Base-by-base conservation (phyloP, 2,888 invertebrate species). In the Archips xylosteana region DNA sequence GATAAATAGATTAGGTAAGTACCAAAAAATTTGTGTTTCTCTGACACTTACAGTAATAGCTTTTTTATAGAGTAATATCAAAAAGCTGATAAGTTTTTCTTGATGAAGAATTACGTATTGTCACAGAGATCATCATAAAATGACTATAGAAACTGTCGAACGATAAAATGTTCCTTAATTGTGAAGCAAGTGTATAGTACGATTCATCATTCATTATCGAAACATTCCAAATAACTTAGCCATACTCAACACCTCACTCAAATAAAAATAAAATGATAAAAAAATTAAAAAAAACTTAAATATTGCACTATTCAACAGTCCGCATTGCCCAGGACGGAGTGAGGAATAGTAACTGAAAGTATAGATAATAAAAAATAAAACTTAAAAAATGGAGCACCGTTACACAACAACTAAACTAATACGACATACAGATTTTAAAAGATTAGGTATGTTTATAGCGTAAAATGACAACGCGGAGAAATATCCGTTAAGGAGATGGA, bases 311-410 rank as follows among this genome's bases (percentile, higher is more conserved):
- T 92, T 93, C 93, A 88, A 90, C 92, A 91, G 80, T 93, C 92
- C 94, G 94, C 89, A 94, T 94, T 94, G 94, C 94, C 94, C 94
- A 89, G 74, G 86, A 89, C 94, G 92, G 87, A 93, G 87, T 87
- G 92, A 90, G 81, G 92, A 91, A 94, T 90, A 85, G 88, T 84
- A 83, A 60, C 70, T 70, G 71, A 80, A 77, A 73, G 66, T 71
- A 68, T 54, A 75, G 61, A 34, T 54, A 73, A 71, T 57, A 32
- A 12, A 12, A 57, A 10, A 32, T 51, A 70, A 75, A 45, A 45
- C 2, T 54, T 54, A 77, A 80, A 85, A 84, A 88, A 87, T 87
- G 87, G 90, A 92, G 90, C 91, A 87, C 87, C 76, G 69, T 34
- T 76, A 76, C 67, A 76, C 68, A 76, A 72, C 79, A 76, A 76